A percentile compares a stretch with the other conserved stretches of the same genome.
Conservation (phyloP, 1,140 invertebrate species). For the Ceratina calcarata region DNA sequence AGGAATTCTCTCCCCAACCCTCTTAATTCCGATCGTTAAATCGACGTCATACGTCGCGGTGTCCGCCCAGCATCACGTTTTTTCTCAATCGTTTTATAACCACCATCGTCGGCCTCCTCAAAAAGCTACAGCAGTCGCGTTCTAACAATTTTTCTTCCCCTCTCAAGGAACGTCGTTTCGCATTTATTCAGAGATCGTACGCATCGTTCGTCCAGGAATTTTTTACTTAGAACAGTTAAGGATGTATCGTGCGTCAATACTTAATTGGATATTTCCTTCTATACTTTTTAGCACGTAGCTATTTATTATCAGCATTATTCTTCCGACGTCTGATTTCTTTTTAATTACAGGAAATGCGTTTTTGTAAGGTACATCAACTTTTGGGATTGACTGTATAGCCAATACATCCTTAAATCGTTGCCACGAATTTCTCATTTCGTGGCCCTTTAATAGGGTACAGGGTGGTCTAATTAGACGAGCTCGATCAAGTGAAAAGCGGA, state of each 20-base stretch:
- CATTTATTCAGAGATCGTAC: background rate
- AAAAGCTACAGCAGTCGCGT: no score
- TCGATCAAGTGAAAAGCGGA: background rate
- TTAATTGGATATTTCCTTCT: no score
- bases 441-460: background rate
- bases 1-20: constrained; percentile 13
- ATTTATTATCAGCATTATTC: no score
- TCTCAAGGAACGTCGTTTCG: background rate
- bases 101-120: no score
- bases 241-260: no score
- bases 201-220: background rate
- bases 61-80: background rate
- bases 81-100: background rate
- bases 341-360: no score
- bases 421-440: background rate
- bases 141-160: background rate
- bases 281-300: no score
- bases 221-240: background rate
- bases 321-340: no score
- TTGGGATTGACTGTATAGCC: no score
- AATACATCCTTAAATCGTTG: no score
- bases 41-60: constrained; percentile 17
- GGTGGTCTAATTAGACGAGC: background rate
- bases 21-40: constrained; percentile 49
- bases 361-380: no score